Base-by-base conservation (phyloP, 2,797 vertebrate species). In the Labeo calbasu region DNA sequence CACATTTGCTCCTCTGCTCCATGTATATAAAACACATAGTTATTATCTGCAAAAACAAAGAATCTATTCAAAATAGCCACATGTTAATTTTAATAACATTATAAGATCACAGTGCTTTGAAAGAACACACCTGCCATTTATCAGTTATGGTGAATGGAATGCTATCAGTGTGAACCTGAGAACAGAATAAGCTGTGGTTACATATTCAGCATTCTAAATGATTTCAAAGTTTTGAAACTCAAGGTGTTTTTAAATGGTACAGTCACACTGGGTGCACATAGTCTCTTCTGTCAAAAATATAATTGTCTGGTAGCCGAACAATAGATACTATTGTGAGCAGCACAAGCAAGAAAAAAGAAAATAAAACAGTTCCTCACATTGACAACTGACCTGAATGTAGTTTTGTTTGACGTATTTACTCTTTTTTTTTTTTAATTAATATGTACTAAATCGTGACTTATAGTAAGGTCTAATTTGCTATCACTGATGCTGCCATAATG, bases 21-120 rank as follows among this genome's bases (percentile, higher is more conserved):
- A 1, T 48, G 28, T n/a, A 50, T 89, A 88, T 94, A 94, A 81
- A 95, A 93, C 9, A 79, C 72, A 0, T 91, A 10, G 23, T 3
- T 82, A 53, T 28, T 40, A 0, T 79, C 88, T 92, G 25, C 23
- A 46, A 8, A 66, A 11, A 86, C 32, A 55, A 75, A 51, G 0
- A 66, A 15, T 53, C 4, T 48, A 5, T 48, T 61, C n/a, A 40
- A 51, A 79, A 23, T 8, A 55, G 21, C 48, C 8, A 3, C 36
- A 69, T 23, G 19, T 36, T 36, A 82, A 10, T 14, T 32, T 9
- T 11, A 48, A 43, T 36, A 21, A 48, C 32, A 19, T 7, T 7
- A 43, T 43, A 46, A n/a, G 1, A n/a, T 73, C 19, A 40, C 36
- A 75, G 11, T 55, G 10, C 3, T 4, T n/a, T 11, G 55, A 69